Evolutionary conservation across 2,113 vertebrate species (phyloP).

Genomic region (Nibea coibor): DNA sequence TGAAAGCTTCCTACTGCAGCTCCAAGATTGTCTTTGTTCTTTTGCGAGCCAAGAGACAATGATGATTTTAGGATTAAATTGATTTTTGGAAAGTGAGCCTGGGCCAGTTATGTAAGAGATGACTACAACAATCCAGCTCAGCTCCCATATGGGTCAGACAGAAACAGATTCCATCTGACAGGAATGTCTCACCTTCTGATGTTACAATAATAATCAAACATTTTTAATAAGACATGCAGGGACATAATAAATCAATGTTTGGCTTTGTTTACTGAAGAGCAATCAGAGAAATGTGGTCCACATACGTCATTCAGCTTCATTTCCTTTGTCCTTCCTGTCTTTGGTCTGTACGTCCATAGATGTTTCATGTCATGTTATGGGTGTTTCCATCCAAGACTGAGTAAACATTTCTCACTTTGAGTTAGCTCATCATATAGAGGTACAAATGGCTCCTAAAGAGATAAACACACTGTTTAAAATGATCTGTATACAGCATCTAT

Average conservation of each 20-base stretch:
- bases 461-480: background rate
- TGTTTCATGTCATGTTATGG: conserved; percentile 31
- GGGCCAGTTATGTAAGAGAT: conserved; percentile 51
- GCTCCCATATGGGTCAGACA: conserved; percentile 41
- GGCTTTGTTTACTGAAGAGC: background rate
- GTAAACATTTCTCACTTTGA: conserved; percentile 9
- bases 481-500: background rate
- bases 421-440: background rate
- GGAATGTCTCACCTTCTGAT: background rate
- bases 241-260: background rate
- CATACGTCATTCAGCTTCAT: conserved; percentile 4
- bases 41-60: conserved; percentile 52
- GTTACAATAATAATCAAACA: background rate
- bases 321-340: conserved; percentile 38
- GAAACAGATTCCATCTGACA: background rate
- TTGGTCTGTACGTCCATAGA: conserved; percentile 8
- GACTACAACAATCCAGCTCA: conserved; percentile 7
- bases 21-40: conserved; percentile 66
- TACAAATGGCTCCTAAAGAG: background rate
- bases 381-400: conserved; percentile 14
- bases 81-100: conserved; percentile 54
- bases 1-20: conserved; percentile 51
- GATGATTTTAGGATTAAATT: conserved; percentile 63
- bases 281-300: conserved; percentile 28
- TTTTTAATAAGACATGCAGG: background rate